Base-by-base conservation (phyloP, 1,140 invertebrate genomes). In the Nephila pilipes region DNA sequence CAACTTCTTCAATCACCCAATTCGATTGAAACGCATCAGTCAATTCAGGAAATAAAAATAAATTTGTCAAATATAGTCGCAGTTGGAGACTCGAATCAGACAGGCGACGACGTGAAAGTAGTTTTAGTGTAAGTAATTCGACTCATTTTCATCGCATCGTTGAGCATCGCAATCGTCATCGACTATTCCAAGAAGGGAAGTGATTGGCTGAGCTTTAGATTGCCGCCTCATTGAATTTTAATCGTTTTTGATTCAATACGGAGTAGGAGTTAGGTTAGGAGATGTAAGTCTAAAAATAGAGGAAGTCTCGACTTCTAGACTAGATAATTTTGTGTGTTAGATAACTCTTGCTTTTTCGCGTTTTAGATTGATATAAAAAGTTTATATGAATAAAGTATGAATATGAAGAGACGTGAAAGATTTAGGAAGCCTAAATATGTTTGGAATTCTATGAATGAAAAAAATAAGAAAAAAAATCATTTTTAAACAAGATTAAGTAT, bases 81-180 rank as follows among this genome's bases (percentile, higher is more conserved):
- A 60, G 12, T 22, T 5, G 12, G 4, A 60, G 65, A 69, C 65
- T 69, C 10, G 16, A 69, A 29, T 29, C 8, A 38, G 25, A 20
- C 16, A 12, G 0, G 38, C 38, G 36, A n/a, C 10, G 80, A 83
- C n/a, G 25, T 83, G 46, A 55, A 83, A 54, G 54, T 83, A 83
- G 46, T 46, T 83, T 83, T 54, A 83, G 80, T 83, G 46, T 83
- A 83, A 83, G n/a, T 83, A 83, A 83, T 54, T 83, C 20, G 36
- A 22, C 38, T 46, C 36, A 83, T 83, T 83, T 83, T 6, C 46
- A 83, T 83, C 80, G 46, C 22, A 29, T 83, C 80, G 80, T 83
- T 55, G 80, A 46, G 46, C 80, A 54, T 4, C 46, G 80, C n/a
- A 83, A 83, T 83, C 80, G 36, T 54, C 38, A 54, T 83, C 80